A percentile compares a stretch with the other conserved stretches of the same genome.
These are phyloP conservation scores for Cherax quadricarinatus DNA, from an alignment of 1,140 invertebrate species.

Conservation along the genomic window DNA sequence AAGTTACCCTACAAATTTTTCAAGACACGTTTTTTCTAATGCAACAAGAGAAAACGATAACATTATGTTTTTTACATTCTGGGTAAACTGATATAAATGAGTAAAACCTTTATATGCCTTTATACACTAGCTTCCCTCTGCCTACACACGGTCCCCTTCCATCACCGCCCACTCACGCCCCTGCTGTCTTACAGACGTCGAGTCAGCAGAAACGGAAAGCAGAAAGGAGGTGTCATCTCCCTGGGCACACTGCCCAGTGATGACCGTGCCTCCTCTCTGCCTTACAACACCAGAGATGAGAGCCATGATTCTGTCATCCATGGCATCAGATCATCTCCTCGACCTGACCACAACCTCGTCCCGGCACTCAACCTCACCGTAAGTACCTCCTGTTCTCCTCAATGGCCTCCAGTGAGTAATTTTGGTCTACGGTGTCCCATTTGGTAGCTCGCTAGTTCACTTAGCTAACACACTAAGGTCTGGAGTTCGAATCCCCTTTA, in stretches of 20 bases:
- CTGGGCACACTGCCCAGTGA: slow-evolving; percentile 43
- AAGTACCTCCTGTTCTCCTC: not conserved
- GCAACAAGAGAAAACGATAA: no score
- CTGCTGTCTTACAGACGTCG: slow-evolving; percentile 1
- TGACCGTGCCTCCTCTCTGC: slow-evolving; percentile 17
- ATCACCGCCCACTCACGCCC: not conserved
- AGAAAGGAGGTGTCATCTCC: slow-evolving; percentile 55
- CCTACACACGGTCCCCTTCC: not conserved
- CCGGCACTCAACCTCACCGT: slow-evolving; percentile 38
- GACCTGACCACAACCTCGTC: slow-evolving; percentile 32
- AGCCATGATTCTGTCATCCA: slow-evolving; percentile 43
- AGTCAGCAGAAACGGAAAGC: slow-evolving; percentile 1
- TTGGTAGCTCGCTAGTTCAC: no score
- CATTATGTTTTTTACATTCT: no score
- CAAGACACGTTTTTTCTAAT: no score
- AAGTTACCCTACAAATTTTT: no score
- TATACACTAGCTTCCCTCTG: not conserved
- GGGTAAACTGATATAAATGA: no score
- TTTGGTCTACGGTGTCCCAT: no score
- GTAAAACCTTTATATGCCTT: not conserved
- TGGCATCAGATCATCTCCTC: slow-evolving; percentile 35
- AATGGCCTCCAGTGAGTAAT: no score
- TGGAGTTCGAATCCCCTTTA: no score
- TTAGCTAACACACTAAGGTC: no score
- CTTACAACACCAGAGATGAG: slow-evolving; percentile 53